Evolutionary conservation across 2,113 vertebrate genomes (phyloP).

Genomic region (Protobothrops mucrosquamatus): DNA sequence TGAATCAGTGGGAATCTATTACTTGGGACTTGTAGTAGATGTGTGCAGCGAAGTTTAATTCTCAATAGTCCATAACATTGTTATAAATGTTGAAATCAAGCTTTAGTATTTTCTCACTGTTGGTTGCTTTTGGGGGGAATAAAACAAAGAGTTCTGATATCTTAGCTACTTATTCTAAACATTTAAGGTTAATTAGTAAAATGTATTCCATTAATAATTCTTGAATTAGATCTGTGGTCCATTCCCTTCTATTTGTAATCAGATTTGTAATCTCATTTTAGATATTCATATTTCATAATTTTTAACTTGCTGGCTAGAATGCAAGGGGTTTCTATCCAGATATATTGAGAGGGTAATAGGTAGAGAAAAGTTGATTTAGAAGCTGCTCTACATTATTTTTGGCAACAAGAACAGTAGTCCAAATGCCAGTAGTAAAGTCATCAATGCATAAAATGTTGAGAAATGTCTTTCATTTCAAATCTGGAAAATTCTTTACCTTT

Average conservation of each 20-base stretch:
- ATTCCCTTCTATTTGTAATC: background rate
- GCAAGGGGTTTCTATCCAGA: background rate
- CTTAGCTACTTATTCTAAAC: constrained; percentile 35
- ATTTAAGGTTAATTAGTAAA: constrained; percentile 14
- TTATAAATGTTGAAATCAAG: constrained; percentile 11
- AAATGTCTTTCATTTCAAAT: background rate
- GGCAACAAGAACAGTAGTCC: background rate
- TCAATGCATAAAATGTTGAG: background rate
- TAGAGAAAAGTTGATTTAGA: background rate
- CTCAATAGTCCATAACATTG: background rate
- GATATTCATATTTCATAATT: background rate
- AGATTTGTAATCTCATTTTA: background rate
- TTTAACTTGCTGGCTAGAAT: background rate
- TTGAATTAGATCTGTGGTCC: background rate
- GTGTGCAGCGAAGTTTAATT: background rate
- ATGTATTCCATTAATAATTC: constrained; percentile 15
- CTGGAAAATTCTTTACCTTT: background rate
- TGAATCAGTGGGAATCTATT: background rate
- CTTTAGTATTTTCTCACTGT: constrained; percentile 6
- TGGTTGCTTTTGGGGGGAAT: constrained; percentile 12
- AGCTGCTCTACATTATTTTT: constrained; percentile 14
- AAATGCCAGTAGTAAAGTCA: background rate
- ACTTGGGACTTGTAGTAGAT: background rate
- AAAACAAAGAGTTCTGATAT: background rate
- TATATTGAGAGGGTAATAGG: background rate